Base-by-base conservation (phyloP, 2,888 invertebrate species). In the Pemphredon lugubris region DNA sequence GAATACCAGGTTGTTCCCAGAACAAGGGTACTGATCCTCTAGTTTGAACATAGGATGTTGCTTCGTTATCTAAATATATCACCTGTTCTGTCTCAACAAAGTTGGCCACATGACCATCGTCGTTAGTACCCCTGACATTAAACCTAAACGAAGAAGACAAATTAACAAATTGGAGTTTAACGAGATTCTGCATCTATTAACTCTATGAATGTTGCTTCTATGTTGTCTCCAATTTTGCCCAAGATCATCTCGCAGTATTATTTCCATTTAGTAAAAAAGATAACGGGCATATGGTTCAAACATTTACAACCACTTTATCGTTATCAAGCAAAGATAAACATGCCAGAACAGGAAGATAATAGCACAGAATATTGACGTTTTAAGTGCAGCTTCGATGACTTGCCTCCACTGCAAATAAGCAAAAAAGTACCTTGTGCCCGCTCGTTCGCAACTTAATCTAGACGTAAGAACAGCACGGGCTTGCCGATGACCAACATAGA, bases 21-120 rank as follows among this genome's bases (percentile, higher is more conserved):
- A 99, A 99, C 18, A 99, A 91, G 0, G 99, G 99, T 0, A 99
- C 98, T 0, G 98, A 98, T 0, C 99, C 99, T 82, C 99, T 92
- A 0, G 97, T 97, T 91, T 97, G 96, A 9, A 99, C 91, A 87
- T 95, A 96, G 4, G 98, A 98, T 4, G 96, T 93, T 2, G 97
- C 94, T 86, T 96, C 95, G 84, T 97, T 96, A 88, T 99, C 98
- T 83, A 97, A 92, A 87, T 94, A 96, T 82, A 97, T 95, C 13
- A 98, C 96, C 92, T 99, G 99, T 91, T 99, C 99, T 0, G 99
- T 99, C 93, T 99, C 99, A 23, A 99, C 99, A 92, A 99, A 99
- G 92, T 99, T 99, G 0, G 99, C 99, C 13, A 99, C 99, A 91
- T 98, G 96, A 0, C 99, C 99, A 89, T 98, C 97, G 91, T 99